Conservation (phyloP, 2,888 invertebrate genomes). For the Oxyteleia sp. region DNA sequence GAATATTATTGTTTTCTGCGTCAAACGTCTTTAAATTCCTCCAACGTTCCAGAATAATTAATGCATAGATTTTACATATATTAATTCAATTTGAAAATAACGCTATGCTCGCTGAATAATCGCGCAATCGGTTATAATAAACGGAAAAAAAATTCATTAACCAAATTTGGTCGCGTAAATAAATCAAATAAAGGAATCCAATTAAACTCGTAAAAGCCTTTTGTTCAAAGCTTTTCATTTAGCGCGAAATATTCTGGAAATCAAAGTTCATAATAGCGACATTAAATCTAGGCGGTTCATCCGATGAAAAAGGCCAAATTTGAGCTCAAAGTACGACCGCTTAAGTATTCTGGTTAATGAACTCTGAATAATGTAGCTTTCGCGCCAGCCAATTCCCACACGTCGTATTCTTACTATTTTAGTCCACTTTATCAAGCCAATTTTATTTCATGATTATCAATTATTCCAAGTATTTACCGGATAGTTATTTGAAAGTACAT, state of each 20-base stretch:
- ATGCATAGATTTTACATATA: conserved; percentile 8
- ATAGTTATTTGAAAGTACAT: too few relatives aligned
- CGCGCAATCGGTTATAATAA: not conserved
- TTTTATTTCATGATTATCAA: conserved; percentile 18
- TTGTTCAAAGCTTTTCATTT: conserved; percentile 13
- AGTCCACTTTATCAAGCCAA: conserved; percentile 14
- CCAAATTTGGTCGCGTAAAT: not conserved
- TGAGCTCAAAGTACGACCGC: conserved; percentile 16
- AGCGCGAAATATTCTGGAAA: conserved; percentile 6
- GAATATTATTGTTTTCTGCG: conserved; percentile 19
- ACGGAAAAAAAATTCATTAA: not conserved
- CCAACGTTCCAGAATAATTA: conserved; percentile 5
- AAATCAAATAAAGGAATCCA: conserved; percentile 1
- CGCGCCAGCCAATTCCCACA: conserved; percentile 44
- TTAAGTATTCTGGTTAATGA: conserved; percentile 77
- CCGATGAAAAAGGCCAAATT: conserved; percentile 28
- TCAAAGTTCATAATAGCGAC: conserved; percentile 33
- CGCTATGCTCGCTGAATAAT: not conserved
- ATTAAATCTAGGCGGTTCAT: conserved; percentile 30
- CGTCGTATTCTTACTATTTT: conserved; percentile 25
- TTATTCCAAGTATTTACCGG: not conserved
- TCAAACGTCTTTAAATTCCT: conserved; percentile 14
- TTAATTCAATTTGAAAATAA: not conserved
- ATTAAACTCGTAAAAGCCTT: not conserved
- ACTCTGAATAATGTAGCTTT: conserved; percentile 82